Evolutionary conservation across 2,888 invertebrate species (phyloP).

Genomic region (Acronicta alni): DNA sequence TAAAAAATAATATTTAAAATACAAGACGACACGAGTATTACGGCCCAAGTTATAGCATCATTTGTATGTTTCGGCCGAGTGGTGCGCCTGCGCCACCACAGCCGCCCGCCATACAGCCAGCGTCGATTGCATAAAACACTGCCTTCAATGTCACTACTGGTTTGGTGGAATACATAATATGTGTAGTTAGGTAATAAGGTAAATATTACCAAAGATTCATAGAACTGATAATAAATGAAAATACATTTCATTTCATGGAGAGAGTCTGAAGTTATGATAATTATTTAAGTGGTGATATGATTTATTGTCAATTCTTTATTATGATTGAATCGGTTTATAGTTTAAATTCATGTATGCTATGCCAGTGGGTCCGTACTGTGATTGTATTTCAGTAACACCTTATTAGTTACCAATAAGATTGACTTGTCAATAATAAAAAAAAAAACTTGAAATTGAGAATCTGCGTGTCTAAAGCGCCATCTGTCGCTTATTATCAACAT

Average conservation of each 20-base stretch:
- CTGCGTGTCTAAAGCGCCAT: slow-evolving; percentile 17
- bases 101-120: slow-evolving; percentile 30
- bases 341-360: too few relatives aligned
- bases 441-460: too few relatives aligned
- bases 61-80: slow-evolving; percentile 52
- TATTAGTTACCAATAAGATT: too few relatives aligned
- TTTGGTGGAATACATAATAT: slow-evolving; percentile 66
- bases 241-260: too few relatives aligned
- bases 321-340: too few relatives aligned
- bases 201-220: slow-evolving; percentile 23
- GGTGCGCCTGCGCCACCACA: slow-evolving; percentile 36
- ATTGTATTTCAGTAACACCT: too few relatives aligned
- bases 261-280: too few relatives aligned
- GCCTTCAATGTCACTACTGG: slow-evolving; percentile 74
- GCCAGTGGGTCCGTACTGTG: too few relatives aligned
- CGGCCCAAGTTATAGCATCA: slow-evolving; percentile 53
- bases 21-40: slow-evolving; percentile 50
- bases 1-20: background rate
- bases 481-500: slow-evolving; percentile 1
- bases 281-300: too few relatives aligned
- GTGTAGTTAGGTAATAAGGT: slow-evolving; percentile 41
- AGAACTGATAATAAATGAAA: background rate
- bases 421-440: too few relatives aligned
- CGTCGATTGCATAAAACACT: slow-evolving; percentile 72
- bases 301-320: too few relatives aligned